phyloP scores from a whole-genome alignment of 2,113 vertebrate species.

The Phrynocephalus versicolor region DNA sequence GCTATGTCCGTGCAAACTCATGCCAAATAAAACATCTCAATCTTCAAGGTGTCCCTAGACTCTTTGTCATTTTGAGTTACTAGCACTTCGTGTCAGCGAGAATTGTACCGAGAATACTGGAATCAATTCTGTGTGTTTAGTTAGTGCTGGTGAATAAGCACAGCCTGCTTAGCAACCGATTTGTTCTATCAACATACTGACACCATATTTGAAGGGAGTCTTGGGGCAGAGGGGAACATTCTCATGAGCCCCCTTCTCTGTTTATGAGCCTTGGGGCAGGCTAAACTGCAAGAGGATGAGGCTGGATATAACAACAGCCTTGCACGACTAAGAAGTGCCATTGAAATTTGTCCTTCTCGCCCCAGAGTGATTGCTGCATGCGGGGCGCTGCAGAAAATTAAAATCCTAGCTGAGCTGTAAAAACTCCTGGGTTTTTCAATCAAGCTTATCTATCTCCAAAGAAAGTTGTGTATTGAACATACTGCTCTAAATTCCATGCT shows the following conservation, averaged over 20 bases:
- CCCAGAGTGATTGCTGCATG: not conserved
- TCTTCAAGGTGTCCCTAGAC: too few species aligned
- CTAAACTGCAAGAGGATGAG: not conserved
- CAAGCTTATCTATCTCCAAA: not conserved
- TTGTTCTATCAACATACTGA: too few species aligned
- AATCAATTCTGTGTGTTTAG: too few species aligned
- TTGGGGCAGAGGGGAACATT: too few species aligned
- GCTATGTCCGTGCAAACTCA: too few species aligned
- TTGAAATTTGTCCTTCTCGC: not conserved
- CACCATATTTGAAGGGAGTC: too few species aligned
- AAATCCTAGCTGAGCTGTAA: not conserved
- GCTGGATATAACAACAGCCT: not conserved
- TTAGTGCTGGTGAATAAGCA: too few species aligned
- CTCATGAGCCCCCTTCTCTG: not conserved
- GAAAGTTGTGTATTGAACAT: not conserved
- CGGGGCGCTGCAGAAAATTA: not conserved
- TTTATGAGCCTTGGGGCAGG: not conserved
- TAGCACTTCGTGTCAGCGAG: too few species aligned
- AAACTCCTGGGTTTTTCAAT: not conserved
- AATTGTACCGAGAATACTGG: too few species aligned
- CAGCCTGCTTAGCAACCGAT: too few species aligned
- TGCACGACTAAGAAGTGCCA: not conserved
- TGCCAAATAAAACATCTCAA: too few species aligned
- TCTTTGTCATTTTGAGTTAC: too few species aligned
- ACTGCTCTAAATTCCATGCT: not conserved